Evolutionary conservation across 2,797 vertebrate species (phyloP).

Genomic region (Sebastes trivittatus): DNA sequence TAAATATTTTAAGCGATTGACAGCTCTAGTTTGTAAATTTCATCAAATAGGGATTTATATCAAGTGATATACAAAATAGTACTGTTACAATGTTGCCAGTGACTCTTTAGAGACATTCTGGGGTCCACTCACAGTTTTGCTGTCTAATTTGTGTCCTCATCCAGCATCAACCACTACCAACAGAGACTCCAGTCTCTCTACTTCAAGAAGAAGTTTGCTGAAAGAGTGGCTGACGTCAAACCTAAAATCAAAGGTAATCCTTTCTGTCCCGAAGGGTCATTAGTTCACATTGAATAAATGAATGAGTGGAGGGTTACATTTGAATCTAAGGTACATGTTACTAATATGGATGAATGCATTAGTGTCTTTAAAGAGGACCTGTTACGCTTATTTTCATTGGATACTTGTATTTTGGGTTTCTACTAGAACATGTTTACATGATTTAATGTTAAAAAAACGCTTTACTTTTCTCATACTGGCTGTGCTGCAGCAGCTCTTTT

Average conservation of each 20-base stretch:
- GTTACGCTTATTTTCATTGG: too few species aligned
- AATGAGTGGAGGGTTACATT: not conserved
- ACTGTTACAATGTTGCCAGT: not conserved
- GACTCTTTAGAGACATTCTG: not conserved
- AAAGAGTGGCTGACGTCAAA: slow-evolving; percentile 91
- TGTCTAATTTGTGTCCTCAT: not conserved
- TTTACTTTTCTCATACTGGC: too few species aligned
- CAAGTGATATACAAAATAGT: not conserved
- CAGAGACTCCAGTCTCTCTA: slow-evolving; percentile 92
- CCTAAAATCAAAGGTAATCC: slow-evolving; percentile 91
- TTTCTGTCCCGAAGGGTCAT: not conserved
- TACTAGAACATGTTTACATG: too few species aligned
- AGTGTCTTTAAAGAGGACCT: too few species aligned
- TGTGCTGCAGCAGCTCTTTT: too few species aligned
- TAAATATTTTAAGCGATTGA: too few species aligned
- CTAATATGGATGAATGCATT: too few species aligned
- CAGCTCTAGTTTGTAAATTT: not conserved
- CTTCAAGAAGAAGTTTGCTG: slow-evolving; percentile 97
- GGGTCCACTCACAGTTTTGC: not conserved
- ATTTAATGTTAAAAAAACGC: too few species aligned
- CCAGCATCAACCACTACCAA: slow-evolving; percentile 92
- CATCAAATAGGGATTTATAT: not conserved
- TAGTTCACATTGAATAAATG: not conserved
- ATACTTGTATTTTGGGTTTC: too few species aligned
- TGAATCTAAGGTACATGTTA: not conserved